Conservation (phyloP, 2,888 invertebrate genomes). For the Callyntrura sp. region DNA sequence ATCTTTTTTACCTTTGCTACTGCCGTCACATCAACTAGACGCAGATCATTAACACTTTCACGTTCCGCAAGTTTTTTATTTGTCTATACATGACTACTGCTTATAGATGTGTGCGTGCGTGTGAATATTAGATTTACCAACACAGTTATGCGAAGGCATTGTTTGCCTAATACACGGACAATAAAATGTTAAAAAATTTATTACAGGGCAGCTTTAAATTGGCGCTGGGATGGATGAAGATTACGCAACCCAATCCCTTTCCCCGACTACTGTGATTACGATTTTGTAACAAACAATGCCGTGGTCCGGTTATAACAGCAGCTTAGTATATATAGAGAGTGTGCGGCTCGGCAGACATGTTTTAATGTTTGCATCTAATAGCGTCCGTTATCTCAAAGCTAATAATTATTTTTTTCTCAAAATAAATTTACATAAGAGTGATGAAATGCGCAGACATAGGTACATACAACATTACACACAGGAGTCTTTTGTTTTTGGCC, state of each 20-base stretch:
- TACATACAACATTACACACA: neutral
- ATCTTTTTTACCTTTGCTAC: conserved; percentile 10
- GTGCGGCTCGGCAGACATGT: neutral
- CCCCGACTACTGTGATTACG: neutral
- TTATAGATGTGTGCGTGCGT: neutral
- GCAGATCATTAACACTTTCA: conserved; percentile 72
- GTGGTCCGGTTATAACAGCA: conserved; percentile 16
- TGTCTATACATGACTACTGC: no score
- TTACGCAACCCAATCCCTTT: conserved; percentile 44
- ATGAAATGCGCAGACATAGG: neutral
- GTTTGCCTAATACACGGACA: neutral
- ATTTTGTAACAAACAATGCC: conserved; percentile 37
- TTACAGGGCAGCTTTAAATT: conserved; percentile 43
- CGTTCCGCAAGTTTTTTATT: conserved; percentile 57
- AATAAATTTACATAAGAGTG: conserved; percentile 18
- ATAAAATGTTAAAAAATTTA: conserved; percentile 12
- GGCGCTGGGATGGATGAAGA: neutral
- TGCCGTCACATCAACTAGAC: conserved; percentile 8
- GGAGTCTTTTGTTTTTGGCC: neutral
- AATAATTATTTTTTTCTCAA: conserved; percentile 3
- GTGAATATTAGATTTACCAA: no score
- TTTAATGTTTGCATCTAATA: neutral
- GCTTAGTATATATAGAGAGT: neutral
- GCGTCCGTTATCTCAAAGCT: conserved; percentile 14
- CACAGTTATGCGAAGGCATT: neutral